Base-by-base conservation (phyloP, 2,888 invertebrate species). In the Agriotes lineatus region DNA sequence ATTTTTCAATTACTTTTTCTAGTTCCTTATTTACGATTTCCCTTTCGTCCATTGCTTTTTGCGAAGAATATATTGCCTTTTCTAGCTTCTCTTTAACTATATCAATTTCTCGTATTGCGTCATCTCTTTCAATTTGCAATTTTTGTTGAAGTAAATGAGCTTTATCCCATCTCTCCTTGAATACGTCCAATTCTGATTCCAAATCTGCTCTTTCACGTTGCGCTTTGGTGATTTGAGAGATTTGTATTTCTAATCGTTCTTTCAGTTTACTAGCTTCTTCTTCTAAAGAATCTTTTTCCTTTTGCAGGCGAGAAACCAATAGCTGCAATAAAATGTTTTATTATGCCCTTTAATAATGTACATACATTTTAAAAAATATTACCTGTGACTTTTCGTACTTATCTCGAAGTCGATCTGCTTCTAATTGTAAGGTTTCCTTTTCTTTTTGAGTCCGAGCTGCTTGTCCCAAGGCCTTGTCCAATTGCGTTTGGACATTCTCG, bases 321-420 rank as follows among this genome's bases (percentile, higher is more conserved):
- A 90, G 89, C 92, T 94, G 87, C 60, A 79, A 74, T 77, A 77
- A 65, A 74, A 75, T 61, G 30, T 12, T n/a, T n/a, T n/a, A n/a
- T n/a, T n/a, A n/a, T n/a, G n/a, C n/a, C n/a, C n/a, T n/a, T n/a
- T 1, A 50, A 19, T 12, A 20, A 22, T 1, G 9, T 16, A 54
- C 3, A 2, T 44, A 20, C 3, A n/a, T 42, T 56, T 35, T 25
- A 10, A 9, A 35, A 35, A 33, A 33, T 18, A 5, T 22, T 67
- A 95, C 95, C 90, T 96, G 95, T 67, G 92, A 90, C 82, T 96
- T 96, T 76, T 96, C 96, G 78, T 92, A 90, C 85, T 96, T 96
- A 81, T 96, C 96, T 76, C 93, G 89, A 81, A 95, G 89, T 76
- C 96, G 89, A 82, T 96, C 96, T 65, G 91, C 90, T 77, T 96